A percentile compares a stretch with the other conserved stretches of the same genome.
Conservation (phyloP, 2,888 invertebrate species). For the Dicyrtoma fusca region DNA sequence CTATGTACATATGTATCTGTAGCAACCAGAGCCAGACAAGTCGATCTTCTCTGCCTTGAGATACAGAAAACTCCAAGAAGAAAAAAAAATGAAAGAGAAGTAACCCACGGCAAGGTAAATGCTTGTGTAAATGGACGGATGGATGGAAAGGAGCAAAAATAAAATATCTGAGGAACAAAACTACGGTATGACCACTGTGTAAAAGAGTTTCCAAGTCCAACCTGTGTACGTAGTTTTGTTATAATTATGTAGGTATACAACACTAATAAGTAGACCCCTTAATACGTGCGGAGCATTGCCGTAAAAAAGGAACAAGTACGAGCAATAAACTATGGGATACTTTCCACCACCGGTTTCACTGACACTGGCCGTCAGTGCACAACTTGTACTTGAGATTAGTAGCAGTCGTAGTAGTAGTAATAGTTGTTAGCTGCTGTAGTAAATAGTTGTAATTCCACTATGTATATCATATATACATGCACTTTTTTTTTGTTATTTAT, state of each 20-base stretch:
- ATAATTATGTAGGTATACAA: not conserved
- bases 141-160: no score
- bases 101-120: constrained; percentile 29
- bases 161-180: no score
- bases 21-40: no score
- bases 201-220: not conserved
- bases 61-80: not conserved
- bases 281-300: no score
- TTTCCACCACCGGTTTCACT: constrained; percentile 23
- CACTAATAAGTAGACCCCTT: not conserved
- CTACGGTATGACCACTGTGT: no score
- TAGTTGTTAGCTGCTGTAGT: no score
- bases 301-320: constrained; percentile 13
- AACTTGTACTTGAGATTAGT: no score
- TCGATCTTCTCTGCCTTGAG: no score
- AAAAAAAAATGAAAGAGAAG: not conserved
- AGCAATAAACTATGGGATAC: constrained; percentile 27
- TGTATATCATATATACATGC: not conserved
- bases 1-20: no score
- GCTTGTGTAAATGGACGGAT: constrained; percentile 4
- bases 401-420: not conserved
- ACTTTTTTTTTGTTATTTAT: constrained; percentile 3
- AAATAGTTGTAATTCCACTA: constrained; percentile 8
- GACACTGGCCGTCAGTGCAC: no score
- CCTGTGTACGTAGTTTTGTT: not conserved